Percentiles rank a stretch among this genome's conserved stretches.
These are phyloP conservation scores for Rynchops niger DNA, from an alignment of 2,113 vertebrate species.

Conservation along the genomic window DNA sequence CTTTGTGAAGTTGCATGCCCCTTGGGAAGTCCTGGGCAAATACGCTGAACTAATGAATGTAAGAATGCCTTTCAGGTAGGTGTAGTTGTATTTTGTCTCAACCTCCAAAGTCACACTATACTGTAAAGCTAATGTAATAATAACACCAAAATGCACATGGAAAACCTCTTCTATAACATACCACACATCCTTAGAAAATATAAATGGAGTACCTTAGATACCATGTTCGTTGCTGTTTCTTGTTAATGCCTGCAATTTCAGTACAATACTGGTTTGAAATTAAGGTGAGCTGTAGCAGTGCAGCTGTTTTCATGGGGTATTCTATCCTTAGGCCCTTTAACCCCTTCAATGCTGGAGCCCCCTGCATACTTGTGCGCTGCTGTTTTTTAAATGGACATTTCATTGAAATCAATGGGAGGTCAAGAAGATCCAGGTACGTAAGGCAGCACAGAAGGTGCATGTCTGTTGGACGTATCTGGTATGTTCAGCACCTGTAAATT, in stretches of 20 bases:
- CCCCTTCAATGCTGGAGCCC: conserved; percentile 72
- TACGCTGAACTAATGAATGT: conserved; percentile 95
- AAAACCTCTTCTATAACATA: not conserved
- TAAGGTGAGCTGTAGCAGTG: conserved; percentile 52
- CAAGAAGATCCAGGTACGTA: conserved; percentile 73
- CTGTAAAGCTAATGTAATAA: not conserved
- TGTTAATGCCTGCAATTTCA: conserved; percentile 26
- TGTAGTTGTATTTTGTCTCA: conserved; percentile 22
- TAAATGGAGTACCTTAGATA: not conserved
- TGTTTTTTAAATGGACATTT: conserved; percentile 76
- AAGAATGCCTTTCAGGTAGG: conserved; percentile 96
- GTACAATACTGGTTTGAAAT: conserved; percentile 36
- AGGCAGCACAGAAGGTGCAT: conserved; percentile 66
- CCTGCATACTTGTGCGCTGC: conserved; percentile 72
- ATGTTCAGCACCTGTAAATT: conserved; percentile 31
- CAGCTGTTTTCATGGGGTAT: conserved; percentile 69
- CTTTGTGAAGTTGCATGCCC: conserved; percentile 93
- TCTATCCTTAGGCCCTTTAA: conserved; percentile 73
- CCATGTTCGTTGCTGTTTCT: not conserved
- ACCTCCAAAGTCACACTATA: not conserved
- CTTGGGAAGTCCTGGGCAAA: conserved; percentile 94
- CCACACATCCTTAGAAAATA: not conserved
- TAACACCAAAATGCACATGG: not conserved
- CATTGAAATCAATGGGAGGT: conserved; percentile 73
- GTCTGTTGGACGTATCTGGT: conserved; percentile 64